Conservation (phyloP, 2,797 vertebrate species). For the Periophthalmus magnuspinnatus region DNA sequence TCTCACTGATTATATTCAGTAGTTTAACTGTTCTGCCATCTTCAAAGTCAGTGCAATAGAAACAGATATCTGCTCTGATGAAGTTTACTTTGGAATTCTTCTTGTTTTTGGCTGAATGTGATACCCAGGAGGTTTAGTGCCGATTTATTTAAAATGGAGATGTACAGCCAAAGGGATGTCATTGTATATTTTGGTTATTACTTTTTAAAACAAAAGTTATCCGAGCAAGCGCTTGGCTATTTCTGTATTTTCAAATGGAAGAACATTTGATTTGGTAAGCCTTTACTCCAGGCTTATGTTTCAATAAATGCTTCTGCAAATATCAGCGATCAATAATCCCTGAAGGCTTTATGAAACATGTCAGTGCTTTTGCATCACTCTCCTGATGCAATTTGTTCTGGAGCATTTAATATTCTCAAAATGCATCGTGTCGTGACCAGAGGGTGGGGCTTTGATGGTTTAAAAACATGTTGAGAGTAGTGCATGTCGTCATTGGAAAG, state of each 20-base stretch:
- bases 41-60: neutral
- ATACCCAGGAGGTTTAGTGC: neutral
- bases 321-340: conserved; percentile 24
- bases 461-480: neutral
- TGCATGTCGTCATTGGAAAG: conserved; percentile 15
- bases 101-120: neutral
- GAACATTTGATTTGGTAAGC: conserved; percentile 25
- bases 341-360: conserved; percentile 13
- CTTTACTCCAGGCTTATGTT: conserved; percentile 22
- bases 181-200: conserved; percentile 8
- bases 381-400: conserved; percentile 15
- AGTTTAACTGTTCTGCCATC: neutral
- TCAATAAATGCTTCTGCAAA: conserved; percentile 22
- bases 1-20: neutral
- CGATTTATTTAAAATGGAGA: neutral
- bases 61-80: neutral
- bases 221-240: conserved; percentile 12
- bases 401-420: conserved; percentile 16
- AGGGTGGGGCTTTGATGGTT: conserved; percentile 5
- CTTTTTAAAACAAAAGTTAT: conserved; percentile 11
- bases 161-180: neutral
- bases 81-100: neutral
- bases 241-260: conserved; percentile 20
- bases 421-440: neutral
- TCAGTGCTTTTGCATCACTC: conserved; percentile 32